Base-by-base conservation (phyloP, 2,888 invertebrate species). In the Tipula confusa region DNA sequence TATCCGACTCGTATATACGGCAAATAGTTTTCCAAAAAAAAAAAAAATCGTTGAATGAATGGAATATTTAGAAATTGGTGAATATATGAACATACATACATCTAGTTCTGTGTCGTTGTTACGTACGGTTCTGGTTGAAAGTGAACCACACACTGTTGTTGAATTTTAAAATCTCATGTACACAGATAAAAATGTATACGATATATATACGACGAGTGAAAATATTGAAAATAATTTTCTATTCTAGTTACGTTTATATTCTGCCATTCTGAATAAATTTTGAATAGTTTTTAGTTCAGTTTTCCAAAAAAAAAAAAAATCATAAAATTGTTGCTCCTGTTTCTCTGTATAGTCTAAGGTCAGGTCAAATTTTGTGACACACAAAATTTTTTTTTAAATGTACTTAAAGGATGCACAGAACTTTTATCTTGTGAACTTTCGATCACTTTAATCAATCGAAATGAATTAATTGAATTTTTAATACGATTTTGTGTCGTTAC, bases 91-190 rank as follows among this genome's bases (percentile, higher is more conserved):
- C 2, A 1, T 4, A 33, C 11, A 4, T 64, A 38, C 2, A 38
- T 9, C 9, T 6, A 18, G 64, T 64, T 64, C 24, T 64, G 64
- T 64, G 64, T 64, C 64, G 64, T 64, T 18, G 9, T n/a, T n/a
- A n/a, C 11, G 38, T 43, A 64, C 64, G 64, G 24, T 64, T 64
- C 64, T 64, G 64, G 64, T 64, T 64, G 64, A 64, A 64, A 64
- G 64, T 64, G 64, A 64, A 64, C 64, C 64, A 64, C 64, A 64
- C 64, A 64, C 64, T 64, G 64, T 64, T 64, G 64, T 64, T 64
- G 64, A 64, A 64, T 64, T 64, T 64, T 64, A 64, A 64, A 64
- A 48, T 48, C 48, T 48, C 48, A n/a, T n/a, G 48, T 48, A 38
- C 13, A 9, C 13, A 9, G 9, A 38, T 13, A 9, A 38, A 5